Conservation (phyloP, 64 coral and sea anemone species). For the Porites lutea region DNA sequence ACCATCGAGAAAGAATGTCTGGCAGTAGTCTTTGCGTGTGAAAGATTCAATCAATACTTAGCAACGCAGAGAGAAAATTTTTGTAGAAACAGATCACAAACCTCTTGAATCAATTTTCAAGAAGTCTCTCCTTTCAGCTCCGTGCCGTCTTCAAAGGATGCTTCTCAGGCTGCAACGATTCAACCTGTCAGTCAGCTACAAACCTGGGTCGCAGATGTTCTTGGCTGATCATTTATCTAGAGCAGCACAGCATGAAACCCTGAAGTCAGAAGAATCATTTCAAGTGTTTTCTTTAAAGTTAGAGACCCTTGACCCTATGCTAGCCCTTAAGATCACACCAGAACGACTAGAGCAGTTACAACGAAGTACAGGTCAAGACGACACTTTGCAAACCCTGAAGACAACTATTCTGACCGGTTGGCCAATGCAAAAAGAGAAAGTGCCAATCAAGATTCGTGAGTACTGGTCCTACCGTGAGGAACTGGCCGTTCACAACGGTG, state of each 20-base stretch:
- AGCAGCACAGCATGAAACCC: slow-evolving; percentile 25
- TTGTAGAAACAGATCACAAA: too few species aligned
- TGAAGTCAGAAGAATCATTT: background rate
- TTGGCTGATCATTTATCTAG: slow-evolving; percentile 66
- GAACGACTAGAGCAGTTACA: slow-evolving; percentile 48
- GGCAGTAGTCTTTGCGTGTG: too few species aligned
- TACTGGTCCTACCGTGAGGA: slow-evolving; percentile 63
- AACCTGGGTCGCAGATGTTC: slow-evolving; percentile 54
- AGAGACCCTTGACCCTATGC: background rate
- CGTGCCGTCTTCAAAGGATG: too few species aligned
- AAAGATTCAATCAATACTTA: too few species aligned
- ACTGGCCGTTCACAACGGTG: slow-evolving; percentile 40
- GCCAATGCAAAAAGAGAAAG: slow-evolving; percentile 10
- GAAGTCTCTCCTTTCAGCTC: too few species aligned
- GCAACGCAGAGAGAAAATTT: too few species aligned
- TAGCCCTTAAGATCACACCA: background rate
- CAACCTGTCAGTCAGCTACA: slow-evolving; percentile 33
- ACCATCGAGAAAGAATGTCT: too few species aligned
- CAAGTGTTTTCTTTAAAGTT: slow-evolving; percentile 30
- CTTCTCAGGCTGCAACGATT: slow-evolving; percentile 39
- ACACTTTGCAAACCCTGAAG: too few species aligned
- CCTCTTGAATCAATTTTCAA: too few species aligned
- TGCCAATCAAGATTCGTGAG: background rate
- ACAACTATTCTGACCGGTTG: slow-evolving; percentile 46
- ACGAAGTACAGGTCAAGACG: slow-evolving; percentile 46